These are phyloP conservation scores for Trichomycterus rosablanca DNA, from an alignment of 2,113 vertebrate species.

Conservation along the genomic window DNA sequence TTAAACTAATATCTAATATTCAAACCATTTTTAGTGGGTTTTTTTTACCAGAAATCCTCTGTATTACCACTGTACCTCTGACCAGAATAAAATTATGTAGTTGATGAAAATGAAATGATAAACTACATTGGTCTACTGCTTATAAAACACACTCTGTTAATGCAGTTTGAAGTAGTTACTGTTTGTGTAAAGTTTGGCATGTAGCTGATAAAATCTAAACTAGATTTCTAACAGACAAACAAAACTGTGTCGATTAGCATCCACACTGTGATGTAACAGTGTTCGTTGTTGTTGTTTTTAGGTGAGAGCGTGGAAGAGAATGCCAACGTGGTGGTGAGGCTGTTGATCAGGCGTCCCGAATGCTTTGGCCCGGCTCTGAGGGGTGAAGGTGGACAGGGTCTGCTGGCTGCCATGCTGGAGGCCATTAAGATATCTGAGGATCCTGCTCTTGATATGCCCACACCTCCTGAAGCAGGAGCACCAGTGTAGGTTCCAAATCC, in stretches of 20 bases:
- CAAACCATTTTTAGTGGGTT: no score
- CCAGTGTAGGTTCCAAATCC: constrained; percentile 48
- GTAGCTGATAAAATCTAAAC: no score
- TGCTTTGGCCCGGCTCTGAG: constrained; percentile 93
- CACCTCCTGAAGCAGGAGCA: constrained; percentile 27
- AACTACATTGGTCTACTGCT: no score
- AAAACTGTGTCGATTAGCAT: background rate
- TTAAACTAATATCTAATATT: no score
- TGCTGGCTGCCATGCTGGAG: constrained; percentile 86
- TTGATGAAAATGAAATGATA: no score
- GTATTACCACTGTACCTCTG: no score
- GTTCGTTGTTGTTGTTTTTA: constrained; percentile 42
- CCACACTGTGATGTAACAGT: background rate
- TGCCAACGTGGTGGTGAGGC: constrained; percentile 93
- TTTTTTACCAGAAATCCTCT: no score
- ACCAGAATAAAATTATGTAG: no score
- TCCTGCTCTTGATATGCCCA: constrained; percentile 83
- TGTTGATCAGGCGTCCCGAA: constrained; percentile 90
- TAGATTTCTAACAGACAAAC: no score
- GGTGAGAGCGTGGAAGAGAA: constrained; percentile 98
- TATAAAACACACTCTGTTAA: no score
- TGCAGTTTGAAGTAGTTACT: no score
- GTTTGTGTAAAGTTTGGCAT: no score
- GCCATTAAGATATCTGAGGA: constrained; percentile 92
- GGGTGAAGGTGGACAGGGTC: constrained; percentile 90